These are phyloP conservation scores for Trachelus stipa DNA, from an alignment of 2,888 invertebrate species.

Conservation along the genomic window DNA sequence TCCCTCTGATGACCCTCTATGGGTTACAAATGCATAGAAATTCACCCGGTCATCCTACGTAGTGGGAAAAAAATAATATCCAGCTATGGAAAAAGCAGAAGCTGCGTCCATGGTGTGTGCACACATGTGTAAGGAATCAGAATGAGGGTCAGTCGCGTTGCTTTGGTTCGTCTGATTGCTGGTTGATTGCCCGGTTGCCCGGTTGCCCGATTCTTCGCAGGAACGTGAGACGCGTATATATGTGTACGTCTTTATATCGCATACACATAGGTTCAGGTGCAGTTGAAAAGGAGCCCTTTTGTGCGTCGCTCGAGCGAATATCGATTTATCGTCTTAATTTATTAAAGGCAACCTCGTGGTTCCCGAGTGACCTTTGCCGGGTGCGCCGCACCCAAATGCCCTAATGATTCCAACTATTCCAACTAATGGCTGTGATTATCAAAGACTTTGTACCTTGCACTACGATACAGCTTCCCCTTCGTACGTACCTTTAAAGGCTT, in stretches of 20 bases:
- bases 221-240: too few species aligned
- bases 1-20: background rate
- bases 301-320: constrained; percentile 19
- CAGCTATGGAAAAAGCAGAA: too few species aligned
- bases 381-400: constrained; percentile 24
- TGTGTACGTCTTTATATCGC: too few species aligned
- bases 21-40: background rate
- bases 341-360: constrained; percentile 36
- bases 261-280: too few species aligned
- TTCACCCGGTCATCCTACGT: background rate
- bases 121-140: too few species aligned
- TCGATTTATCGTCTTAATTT: constrained; percentile 39
- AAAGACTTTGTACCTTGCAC: background rate
- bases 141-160: background rate
- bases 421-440: background rate
- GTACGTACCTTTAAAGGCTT: too few species aligned
- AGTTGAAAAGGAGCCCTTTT: background rate
- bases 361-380: constrained; percentile 29
- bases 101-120: background rate
- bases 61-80: background rate
- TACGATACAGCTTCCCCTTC: background rate
- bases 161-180: background rate
- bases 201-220: too few species aligned
- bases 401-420: background rate
- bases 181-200: too few species aligned